These are phyloP conservation scores for Polypedilum pembai DNA, from an alignment of 1,140 invertebrate species.

Conservation along the genomic window DNA sequence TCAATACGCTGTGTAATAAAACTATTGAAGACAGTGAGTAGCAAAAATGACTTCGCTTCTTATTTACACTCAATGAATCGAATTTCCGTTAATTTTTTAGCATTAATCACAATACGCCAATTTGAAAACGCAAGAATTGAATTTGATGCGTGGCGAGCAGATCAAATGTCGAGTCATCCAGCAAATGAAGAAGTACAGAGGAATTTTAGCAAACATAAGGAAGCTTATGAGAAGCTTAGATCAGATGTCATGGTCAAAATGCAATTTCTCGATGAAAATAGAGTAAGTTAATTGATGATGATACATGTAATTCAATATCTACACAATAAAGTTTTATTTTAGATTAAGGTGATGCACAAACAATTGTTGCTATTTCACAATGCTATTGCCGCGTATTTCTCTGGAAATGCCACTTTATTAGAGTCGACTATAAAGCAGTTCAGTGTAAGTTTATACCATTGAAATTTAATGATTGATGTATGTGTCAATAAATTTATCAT, in stretches of 20 bases:
- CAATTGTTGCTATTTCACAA: conserved; percentile 92
- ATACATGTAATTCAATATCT: conserved; percentile 15
- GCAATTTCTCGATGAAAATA: conserved; percentile 92
- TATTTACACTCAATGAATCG: too few species aligned
- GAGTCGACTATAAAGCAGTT: conserved; percentile 95
- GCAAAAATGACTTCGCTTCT: not conserved
- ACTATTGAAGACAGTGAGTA: conserved; percentile 80
- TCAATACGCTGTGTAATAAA: conserved; percentile 92
- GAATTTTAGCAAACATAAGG: conserved; percentile 76
- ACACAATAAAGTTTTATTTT: conserved; percentile 38
- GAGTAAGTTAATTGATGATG: conserved; percentile 52
- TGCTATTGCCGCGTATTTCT: conserved; percentile 93
- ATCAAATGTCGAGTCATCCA: conserved; percentile 62
- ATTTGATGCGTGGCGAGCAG: conserved; percentile 93
- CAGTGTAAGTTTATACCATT: conserved; percentile 62
- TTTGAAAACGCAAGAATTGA: conserved; percentile 91
- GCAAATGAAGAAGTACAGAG: conserved; percentile 70
- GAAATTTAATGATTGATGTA: not conserved
- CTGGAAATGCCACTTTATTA: conserved; percentile 84
- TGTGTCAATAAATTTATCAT: not conserved
- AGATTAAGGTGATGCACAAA: conserved; percentile 98
- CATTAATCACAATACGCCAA: conserved; percentile 82
- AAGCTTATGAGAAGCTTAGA: conserved; percentile 83
- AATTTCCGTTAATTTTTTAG: not conserved
- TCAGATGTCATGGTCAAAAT: conserved; percentile 92